Conservation (phyloP, 2,113 vertebrate species). For the Oxyura jamaicensis region DNA sequence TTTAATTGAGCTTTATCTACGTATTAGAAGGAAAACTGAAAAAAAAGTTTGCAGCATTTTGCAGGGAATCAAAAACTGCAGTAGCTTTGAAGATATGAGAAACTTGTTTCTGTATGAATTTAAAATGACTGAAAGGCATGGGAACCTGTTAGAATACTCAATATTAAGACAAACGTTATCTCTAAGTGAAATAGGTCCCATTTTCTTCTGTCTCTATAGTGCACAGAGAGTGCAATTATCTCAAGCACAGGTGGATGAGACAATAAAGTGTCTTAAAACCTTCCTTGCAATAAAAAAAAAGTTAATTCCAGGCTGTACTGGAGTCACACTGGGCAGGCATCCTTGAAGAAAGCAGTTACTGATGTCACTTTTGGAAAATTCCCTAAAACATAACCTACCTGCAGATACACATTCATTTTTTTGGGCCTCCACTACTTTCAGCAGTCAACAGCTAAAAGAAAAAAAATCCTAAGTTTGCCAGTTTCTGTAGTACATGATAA, state of each 20-base stretch:
- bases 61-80: neutral
- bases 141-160: neutral
- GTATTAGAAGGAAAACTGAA: neutral
- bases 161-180: neutral
- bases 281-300: neutral
- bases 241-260: neutral
- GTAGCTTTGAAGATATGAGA: neutral
- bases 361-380: neutral
- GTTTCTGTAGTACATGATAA: neutral
- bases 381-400: neutral
- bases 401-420: neutral
- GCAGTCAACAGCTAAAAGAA: neutral
- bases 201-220: neutral
- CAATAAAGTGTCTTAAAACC: neutral
- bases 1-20: neutral
- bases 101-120: neutral
- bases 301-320: neutral
- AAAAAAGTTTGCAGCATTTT: neutral
- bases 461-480: neutral
- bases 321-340: rapidly evolving
- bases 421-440: neutral
- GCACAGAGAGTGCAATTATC: neutral
- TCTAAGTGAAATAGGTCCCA: neutral
- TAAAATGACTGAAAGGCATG: neutral
- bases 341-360: neutral